phyloP scores from a whole-genome alignment of 2,888 invertebrate genomes.

The Heliconius ethilla region DNA sequence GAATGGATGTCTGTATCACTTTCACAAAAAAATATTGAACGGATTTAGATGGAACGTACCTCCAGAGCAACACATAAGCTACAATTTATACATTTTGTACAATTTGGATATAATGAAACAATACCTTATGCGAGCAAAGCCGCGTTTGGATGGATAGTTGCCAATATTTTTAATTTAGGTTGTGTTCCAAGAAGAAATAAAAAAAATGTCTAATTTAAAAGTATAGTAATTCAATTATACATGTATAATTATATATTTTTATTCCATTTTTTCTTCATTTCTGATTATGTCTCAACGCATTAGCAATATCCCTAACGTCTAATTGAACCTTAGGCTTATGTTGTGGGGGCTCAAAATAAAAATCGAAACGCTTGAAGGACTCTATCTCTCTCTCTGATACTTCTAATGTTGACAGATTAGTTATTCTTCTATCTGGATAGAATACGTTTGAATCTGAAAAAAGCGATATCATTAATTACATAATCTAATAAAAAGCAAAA shows the following conservation, averaged over 20 bases:
- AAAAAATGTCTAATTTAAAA: slow-evolving; percentile 46
- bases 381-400: slow-evolving; percentile 91
- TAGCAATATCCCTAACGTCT: slow-evolving; percentile 57
- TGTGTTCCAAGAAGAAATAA: too few relatives aligned
- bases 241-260: not conserved
- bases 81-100: too few relatives aligned
- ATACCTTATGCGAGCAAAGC: too few relatives aligned
- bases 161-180: too few relatives aligned
- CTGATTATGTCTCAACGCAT: slow-evolving; percentile 54
- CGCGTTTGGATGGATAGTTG: too few relatives aligned
- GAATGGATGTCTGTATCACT: too few relatives aligned
- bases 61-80: not conserved
- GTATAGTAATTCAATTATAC: not conserved
- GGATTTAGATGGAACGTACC: not conserved
- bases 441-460: slow-evolving; percentile 84
- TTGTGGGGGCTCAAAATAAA: slow-evolving; percentile 90
- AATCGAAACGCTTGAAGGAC: slow-evolving; percentile 93
- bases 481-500: too few relatives aligned
- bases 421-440: slow-evolving; percentile 89
- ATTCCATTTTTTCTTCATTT: not conserved
- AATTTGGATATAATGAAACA: too few relatives aligned
- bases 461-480: not conserved
- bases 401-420: slow-evolving; percentile 89
- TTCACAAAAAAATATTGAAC: too few relatives aligned
- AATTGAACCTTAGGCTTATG: slow-evolving; percentile 82